phyloP scores from a whole-genome alignment of 2,888 invertebrate genomes.

The Brachyptera putata region DNA sequence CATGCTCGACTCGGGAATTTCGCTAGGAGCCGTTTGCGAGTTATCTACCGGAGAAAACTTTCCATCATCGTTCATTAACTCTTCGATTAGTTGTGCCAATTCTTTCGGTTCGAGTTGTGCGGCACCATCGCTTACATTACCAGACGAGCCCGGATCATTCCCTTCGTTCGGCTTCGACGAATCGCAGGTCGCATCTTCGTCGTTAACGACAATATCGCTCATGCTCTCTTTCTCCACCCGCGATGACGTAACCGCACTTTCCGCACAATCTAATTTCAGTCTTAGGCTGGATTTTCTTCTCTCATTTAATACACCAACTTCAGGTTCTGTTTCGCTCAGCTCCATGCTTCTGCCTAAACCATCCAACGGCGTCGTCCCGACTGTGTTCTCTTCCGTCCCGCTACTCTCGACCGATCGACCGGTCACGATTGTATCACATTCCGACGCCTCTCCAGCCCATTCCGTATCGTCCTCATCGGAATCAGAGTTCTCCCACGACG shows the following conservation, averaged over 20 bases:
- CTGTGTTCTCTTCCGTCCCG: too few relatives aligned
- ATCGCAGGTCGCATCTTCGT: too few relatives aligned
- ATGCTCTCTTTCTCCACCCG: neutral
- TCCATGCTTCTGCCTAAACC: neutral
- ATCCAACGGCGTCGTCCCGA: neutral
- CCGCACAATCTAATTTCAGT: neutral
- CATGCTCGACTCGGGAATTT: neutral
- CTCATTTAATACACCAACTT: too few relatives aligned
- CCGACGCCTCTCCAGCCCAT: constrained; percentile 29
- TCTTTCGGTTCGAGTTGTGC: too few relatives aligned
- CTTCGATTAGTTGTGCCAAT: neutral
- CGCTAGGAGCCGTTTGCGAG: too few relatives aligned
- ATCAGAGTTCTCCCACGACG: constrained; percentile 27
- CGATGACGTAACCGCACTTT: neutral
- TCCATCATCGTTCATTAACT: constrained; percentile 5
- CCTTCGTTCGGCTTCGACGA: too few relatives aligned
- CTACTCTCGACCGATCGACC: neutral
- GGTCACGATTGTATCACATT: constrained; percentile 29
- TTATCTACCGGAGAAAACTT: neutral
- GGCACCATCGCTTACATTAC: too few relatives aligned
- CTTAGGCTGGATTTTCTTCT: neutral
- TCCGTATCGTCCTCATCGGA: constrained; percentile 30
- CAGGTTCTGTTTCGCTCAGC: neutral
- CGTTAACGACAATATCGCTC: neutral
- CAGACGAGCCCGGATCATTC: too few relatives aligned